Conservation (phyloP, 2,888 invertebrate species). For the Andrena marginata region DNA sequence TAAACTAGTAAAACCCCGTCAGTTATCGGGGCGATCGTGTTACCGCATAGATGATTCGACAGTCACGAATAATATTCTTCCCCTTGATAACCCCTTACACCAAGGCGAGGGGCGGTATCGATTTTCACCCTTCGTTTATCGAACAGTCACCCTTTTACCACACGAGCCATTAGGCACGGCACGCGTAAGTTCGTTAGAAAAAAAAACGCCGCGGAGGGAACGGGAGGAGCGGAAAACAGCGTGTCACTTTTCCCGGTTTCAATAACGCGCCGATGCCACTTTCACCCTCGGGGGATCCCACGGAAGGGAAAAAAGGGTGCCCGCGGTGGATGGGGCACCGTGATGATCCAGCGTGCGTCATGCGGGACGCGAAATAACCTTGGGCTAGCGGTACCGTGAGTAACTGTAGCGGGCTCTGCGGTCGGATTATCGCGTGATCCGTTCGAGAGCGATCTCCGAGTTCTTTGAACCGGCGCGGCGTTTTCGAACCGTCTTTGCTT, state of each 20-base stretch:
- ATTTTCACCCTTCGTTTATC: constrained; percentile 54
- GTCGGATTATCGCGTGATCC: constrained; percentile 28
- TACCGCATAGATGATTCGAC: background rate
- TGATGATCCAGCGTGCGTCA: constrained; percentile 47
- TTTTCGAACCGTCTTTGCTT: background rate
- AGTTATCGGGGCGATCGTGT: background rate
- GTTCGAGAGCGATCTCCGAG: constrained; percentile 9
- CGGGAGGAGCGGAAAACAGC: constrained; percentile 18
- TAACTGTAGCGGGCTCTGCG: constrained; percentile 47
- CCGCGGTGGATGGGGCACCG: constrained; percentile 61
- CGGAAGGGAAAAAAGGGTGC: constrained; percentile 56
- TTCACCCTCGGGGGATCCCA: constrained; percentile 49
- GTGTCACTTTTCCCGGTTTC: constrained; percentile 54
- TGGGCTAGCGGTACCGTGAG: constrained; percentile 65
- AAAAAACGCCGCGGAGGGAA: constrained; percentile 7
- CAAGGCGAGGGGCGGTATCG: background rate
- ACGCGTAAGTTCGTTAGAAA: constrained; percentile 63
- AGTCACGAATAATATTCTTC: background rate
- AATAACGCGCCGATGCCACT: constrained; percentile 48
- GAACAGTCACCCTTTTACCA: constrained; percentile 21
- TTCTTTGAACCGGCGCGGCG: constrained; percentile 28
- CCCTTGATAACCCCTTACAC: background rate
- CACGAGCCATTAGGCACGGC: constrained; percentile 61
- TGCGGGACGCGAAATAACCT: constrained; percentile 63
- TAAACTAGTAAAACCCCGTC: constrained; percentile 1